Conservation (phyloP, 2,888 invertebrate genomes). For the Tetragonula carbonaria region DNA sequence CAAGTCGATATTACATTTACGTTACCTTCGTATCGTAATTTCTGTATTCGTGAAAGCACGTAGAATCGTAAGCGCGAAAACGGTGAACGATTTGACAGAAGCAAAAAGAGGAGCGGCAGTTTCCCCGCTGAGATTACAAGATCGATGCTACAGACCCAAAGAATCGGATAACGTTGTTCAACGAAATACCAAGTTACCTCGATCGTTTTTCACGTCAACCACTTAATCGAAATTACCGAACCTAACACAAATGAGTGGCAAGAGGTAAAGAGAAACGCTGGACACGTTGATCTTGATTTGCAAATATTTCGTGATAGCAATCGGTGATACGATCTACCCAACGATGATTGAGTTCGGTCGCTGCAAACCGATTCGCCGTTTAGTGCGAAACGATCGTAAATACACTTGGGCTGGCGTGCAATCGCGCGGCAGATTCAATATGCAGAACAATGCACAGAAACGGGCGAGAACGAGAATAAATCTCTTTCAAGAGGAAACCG, state of each 20-base stretch:
- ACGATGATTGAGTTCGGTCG: conserved; percentile 23
- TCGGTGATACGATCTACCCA: conserved; percentile 37
- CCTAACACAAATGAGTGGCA: conserved; percentile 51
- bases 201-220: conserved; percentile 51
- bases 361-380: conserved; percentile 35
- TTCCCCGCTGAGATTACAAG: conserved; percentile 2
- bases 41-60: too few relatives aligned
- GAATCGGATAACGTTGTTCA: conserved; percentile 41
- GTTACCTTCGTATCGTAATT: not conserved
- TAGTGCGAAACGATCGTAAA: conserved; percentile 2
- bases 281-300: conserved; percentile 50
- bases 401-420: not conserved
- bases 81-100: not conserved
- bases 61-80: not conserved
- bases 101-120: conserved; percentile 1
- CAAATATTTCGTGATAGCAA: conserved; percentile 41
- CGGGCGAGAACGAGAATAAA: not conserved
- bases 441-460: not conserved
- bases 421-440: not conserved
- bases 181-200: conserved; percentile 37
- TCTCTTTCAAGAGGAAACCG: too few relatives aligned
- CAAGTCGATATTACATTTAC: not conserved
- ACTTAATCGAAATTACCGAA: conserved; percentile 66
- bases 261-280: conserved; percentile 41
- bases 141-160: conserved; percentile 41